Base-by-base conservation (phyloP, 2,797 vertebrate genomes). In the Myotis daubentonii region DNA sequence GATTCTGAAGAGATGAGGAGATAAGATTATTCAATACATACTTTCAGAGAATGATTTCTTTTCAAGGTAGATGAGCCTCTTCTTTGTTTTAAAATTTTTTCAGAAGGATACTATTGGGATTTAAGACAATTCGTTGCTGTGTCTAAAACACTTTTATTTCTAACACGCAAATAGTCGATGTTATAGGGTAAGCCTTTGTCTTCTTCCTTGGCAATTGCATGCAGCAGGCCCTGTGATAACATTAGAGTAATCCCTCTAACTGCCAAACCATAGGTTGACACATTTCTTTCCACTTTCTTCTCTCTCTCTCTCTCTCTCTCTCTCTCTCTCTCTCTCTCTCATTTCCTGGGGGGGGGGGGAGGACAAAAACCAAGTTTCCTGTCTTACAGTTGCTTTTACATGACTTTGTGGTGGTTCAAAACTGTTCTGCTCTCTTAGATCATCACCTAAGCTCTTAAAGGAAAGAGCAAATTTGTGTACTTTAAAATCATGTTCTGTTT, bases 81-180 rank as follows among this genome's bases (percentile, higher is more conserved):
- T 22, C 44, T 30, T 71, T 89, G n/a, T 36, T 85, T 74, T 57
- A 72, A 72, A 86, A 38, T 36, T 55, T 94, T 25, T 94, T 25
- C 47, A 33, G 72, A 82, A 89, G 25, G 30, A 89, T 85, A 79
- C 33, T 94, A 25, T 68, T 78, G 38, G 28, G 80, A 94, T 95
- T 94, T 91, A 94, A 88, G 60, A 79, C 71, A 74, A 93, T 93
- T 95, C 93, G 92, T 80, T 91, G 15, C 9, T 33, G 9, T 78
- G 44, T 49, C 72, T 93, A n/a, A 79, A 91, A 85, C 33, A 28
- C 13, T 68, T 92, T 83, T 47, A 88, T 95, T 94, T 71, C 62
- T 95, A 80, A 80, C n/a, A 82, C 22, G 47, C 76, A 71, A 44
- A 68, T 79, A 68, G 53, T 55, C 13, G 4, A 36, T 71, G 23